Conservation (phyloP, 2,888 invertebrate species). For the Ennomos fuscantarius region DNA sequence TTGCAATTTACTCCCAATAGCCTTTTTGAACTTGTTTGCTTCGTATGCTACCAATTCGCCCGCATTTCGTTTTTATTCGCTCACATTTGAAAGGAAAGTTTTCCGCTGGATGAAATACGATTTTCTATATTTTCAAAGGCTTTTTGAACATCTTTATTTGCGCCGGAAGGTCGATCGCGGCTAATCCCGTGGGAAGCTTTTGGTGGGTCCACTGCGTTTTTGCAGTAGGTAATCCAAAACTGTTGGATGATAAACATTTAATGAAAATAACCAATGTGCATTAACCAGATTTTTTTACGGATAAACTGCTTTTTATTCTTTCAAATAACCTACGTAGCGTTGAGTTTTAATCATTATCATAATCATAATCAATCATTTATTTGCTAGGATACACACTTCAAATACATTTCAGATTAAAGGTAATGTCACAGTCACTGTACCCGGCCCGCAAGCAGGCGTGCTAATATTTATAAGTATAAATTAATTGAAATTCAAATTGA, state of each 20-base stretch:
- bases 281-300: no score
- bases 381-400: no score
- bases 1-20: slow-evolving; percentile 6
- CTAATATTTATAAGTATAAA: no score
- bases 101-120: not conserved
- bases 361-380: no score
- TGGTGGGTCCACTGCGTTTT: not conserved
- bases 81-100: slow-evolving; percentile 16
- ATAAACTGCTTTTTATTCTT: no score
- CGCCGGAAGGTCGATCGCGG: slow-evolving; percentile 15
- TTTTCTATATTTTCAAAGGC: slow-evolving; percentile 14
- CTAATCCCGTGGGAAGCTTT: slow-evolving; percentile 10
- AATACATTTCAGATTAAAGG: no score
- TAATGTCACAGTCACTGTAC: no score
- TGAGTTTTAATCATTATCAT: no score
- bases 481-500: no score
- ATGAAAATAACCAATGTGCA: not conserved
- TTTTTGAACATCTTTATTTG: slow-evolving; percentile 15
- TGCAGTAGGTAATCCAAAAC: not conserved
- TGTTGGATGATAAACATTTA: not conserved
- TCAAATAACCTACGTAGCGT: no score
- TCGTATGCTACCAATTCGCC: slow-evolving; percentile 5
- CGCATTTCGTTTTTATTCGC: slow-evolving; percentile 5
- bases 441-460: no score
- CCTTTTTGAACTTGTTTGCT: slow-evolving; percentile 9